Percentiles rank a stretch among this genome's conserved stretches.
Evolutionary conservation across 1,140 invertebrate species (phyloP).

Genomic region (Leptopilina boulardi): DNA sequence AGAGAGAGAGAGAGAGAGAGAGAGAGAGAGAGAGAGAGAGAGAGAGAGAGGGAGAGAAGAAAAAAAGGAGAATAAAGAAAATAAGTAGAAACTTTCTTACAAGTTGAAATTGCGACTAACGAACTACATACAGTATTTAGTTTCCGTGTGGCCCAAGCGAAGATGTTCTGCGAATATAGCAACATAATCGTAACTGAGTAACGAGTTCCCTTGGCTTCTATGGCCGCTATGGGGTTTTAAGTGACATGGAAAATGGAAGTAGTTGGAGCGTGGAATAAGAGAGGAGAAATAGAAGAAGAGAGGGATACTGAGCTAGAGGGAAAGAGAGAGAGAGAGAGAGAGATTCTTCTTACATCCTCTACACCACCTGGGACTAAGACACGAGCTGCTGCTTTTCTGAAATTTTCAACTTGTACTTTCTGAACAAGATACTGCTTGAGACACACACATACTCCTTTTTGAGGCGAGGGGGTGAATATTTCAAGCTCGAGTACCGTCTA

Average conservation of each 20-base stretch:
- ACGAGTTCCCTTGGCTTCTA: neutral
- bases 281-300: neutral
- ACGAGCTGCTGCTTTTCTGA: constrained; percentile 22
- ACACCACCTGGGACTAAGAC: constrained; percentile 19
- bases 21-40: too few relatives aligned
- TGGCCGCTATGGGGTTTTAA: constrained; percentile 19
- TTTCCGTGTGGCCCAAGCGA: neutral
- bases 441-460: neutral
- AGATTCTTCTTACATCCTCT: constrained; percentile 23
- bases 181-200: constrained; percentile 28
- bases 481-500: constrained; percentile 21
- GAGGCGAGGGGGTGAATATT: constrained; percentile 17
- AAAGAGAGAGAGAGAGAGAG: too few relatives aligned
- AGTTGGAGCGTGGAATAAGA: constrained; percentile 25
- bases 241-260: constrained; percentile 24
- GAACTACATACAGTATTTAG: constrained; percentile 21
- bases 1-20: too few relatives aligned
- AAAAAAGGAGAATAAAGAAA: neutral
- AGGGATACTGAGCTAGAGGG: neutral
- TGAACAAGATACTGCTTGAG: constrained; percentile 24
- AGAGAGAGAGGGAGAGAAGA: too few relatives aligned
- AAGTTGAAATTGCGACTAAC: constrained; percentile 25
- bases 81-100: neutral
- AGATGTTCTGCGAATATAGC: constrained; percentile 5
- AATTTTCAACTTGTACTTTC: constrained; percentile 32